Base-by-base conservation (phyloP, 2,797 vertebrate species). In the Protosalanx chinensis region DNA sequence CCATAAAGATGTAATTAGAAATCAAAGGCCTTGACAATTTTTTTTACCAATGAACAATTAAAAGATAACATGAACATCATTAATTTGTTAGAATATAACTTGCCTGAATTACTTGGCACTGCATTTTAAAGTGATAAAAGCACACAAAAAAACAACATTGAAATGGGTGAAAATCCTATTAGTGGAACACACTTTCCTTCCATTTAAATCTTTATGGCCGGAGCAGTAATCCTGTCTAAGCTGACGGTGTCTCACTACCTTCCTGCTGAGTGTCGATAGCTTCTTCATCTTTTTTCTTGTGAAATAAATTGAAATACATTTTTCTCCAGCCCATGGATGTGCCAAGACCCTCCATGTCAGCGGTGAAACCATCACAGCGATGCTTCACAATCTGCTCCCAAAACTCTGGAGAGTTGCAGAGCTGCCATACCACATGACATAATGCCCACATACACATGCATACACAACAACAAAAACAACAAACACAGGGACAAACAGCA, bases 341-440 rank as follows among this genome's bases (percentile, higher is more conserved):
- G 0, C 87, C 90, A 72, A 92, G 65, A 61, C 77, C 73, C 79
- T 86, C 85, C 89, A 90, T 89, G 72, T 93, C 92, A 5, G 78
- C 72, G 4, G 89, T 89, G 78, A 91, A 72, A 33, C 72, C 80
- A 64, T 86, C 79, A 72, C 80, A 83, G 27, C 75, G 41, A 1
- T 73, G 82, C 77, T 74, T 81, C 60, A 92, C 89, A 49, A 77
- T 88, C 71, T 85, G 85, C 78, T 94, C 90, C 90, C 92, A 93
- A 68, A 94, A 85, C 0, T 0, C 69, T 7, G 94, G 86, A 4
- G 88, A 93, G 70, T 78, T 82, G 78, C 90, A 90, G 41, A 93
- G 23, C 91, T 94, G 67, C 58, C 53, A 49, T 1, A 53, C 20
- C 65, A 71, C 64, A 73, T 67, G 4, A 23, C 33, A 37, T 13